Evolutionary conservation across 2,888 invertebrate genomes (phyloP).

Genomic region (Sussaba pulchella): DNA sequence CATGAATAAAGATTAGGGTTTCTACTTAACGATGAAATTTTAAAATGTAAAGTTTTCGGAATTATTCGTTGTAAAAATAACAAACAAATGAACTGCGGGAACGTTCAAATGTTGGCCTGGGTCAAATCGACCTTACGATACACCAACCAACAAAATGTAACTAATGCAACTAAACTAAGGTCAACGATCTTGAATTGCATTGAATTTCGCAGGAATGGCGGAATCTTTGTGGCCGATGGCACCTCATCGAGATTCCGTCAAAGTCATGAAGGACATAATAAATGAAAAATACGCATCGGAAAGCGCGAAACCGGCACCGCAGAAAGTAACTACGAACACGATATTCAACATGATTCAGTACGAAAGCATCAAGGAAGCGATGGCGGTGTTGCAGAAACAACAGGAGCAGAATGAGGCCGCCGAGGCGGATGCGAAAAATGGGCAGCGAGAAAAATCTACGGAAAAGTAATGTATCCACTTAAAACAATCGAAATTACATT

Average conservation of each 20-base stretch:
- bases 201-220: constrained; percentile 31
- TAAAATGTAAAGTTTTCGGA: too few relatives aligned
- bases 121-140: too few relatives aligned
- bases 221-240: constrained; percentile 52
- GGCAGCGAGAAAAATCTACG: not conserved
- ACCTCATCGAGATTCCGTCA: constrained; percentile 3
- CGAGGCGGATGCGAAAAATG: not conserved
- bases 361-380: constrained; percentile 58
- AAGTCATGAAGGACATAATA: constrained; percentile 24
- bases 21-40: too few relatives aligned
- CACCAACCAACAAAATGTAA: too few relatives aligned
- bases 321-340: constrained; percentile 47
- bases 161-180: too few relatives aligned
- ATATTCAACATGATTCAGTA: constrained; percentile 60
- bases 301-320: constrained; percentile 30
- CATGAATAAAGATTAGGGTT: too few relatives aligned
- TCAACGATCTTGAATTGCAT: not conserved
- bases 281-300: constrained; percentile 24
- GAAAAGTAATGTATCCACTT: constrained; percentile 31
- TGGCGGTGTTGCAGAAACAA: constrained; percentile 44
- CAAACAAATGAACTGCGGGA: too few relatives aligned
- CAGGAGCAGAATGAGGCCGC: constrained; percentile 30
- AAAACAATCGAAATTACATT: not conserved
- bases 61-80: too few relatives aligned
- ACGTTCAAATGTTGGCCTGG: too few relatives aligned